Evolutionary conservation across 64 coral and sea anemone genomes (phyloP).

Genomic region (Catalaphyllia jardinei): DNA sequence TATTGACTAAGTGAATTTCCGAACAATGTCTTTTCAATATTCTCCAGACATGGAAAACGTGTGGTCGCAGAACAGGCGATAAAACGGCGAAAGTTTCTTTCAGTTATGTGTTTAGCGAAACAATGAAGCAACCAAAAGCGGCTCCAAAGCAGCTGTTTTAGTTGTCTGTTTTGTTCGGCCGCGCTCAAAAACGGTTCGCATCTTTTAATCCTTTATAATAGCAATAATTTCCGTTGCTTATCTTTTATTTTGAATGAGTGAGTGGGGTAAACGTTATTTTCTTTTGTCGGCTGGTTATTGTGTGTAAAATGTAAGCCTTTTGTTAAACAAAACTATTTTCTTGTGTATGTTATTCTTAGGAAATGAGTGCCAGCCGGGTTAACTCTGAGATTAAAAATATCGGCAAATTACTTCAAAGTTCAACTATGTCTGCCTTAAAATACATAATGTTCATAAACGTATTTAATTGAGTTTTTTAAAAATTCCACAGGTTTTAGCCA

Average conservation of each 20-base stretch:
- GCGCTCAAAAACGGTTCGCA: not conserved
- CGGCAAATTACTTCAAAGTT: too few relatives aligned
- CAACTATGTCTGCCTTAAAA: too few relatives aligned
- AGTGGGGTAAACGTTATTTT: not conserved
- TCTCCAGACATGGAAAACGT: not conserved
- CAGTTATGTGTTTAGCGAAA: not conserved
- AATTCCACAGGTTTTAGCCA: too few relatives aligned
- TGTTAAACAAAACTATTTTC: not conserved
- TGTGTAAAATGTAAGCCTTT: too few relatives aligned
- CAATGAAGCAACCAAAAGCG: too few relatives aligned
- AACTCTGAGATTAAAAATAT: too few relatives aligned
- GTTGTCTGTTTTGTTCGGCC: not conserved
- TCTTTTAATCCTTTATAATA: constrained; percentile 32
- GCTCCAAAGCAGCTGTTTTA: not conserved
- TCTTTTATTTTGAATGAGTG: not conserved
- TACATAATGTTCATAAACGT: too few relatives aligned
- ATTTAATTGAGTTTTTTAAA: too few relatives aligned
- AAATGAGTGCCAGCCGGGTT: too few relatives aligned
- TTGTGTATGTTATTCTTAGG: not conserved
- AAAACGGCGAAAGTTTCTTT: not conserved
- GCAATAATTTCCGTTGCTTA: constrained; percentile 15
- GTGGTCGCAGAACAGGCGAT: not conserved
- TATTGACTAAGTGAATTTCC: not conserved
- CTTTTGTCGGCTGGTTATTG: not conserved
- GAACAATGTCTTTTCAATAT: not conserved